Conservation (phyloP, 2,888 invertebrate genomes). For the Lasioglossum lativentre region DNA sequence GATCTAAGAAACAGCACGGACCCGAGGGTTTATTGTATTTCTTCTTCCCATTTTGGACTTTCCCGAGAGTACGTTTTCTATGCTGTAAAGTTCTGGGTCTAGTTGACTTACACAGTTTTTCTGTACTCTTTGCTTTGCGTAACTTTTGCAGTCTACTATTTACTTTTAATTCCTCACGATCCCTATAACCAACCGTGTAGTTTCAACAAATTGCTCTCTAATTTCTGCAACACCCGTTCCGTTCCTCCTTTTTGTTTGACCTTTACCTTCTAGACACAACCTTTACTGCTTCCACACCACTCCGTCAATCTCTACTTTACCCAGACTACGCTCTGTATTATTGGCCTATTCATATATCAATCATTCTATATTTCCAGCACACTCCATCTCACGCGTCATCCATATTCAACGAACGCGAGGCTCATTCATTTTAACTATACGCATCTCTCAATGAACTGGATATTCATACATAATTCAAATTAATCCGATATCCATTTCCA, state of each 20-base stretch:
- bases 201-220: not conserved
- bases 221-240: not conserved
- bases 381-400: not conserved
- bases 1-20: too few species aligned
- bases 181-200: not conserved
- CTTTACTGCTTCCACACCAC: not conserved
- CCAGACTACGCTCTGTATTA: not conserved
- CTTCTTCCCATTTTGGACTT: too few species aligned
- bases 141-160: not conserved
- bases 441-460: conserved; percentile 4
- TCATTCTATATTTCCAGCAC: not conserved
- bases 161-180: not conserved
- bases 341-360: conserved; percentile 5
- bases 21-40: too few species aligned
- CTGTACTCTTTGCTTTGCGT: not conserved
- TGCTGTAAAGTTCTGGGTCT: not conserved
- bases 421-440: conserved; percentile 2
- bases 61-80: not conserved
- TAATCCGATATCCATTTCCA: not conserved
- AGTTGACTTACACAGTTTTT: not conserved
- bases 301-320: not conserved
- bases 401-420: not conserved
- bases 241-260: not conserved
- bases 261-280: not conserved
- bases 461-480: conserved; percentile 7